phyloP scores from a whole-genome alignment of 2,888 invertebrate species.

The Abrostola triplasia region DNA sequence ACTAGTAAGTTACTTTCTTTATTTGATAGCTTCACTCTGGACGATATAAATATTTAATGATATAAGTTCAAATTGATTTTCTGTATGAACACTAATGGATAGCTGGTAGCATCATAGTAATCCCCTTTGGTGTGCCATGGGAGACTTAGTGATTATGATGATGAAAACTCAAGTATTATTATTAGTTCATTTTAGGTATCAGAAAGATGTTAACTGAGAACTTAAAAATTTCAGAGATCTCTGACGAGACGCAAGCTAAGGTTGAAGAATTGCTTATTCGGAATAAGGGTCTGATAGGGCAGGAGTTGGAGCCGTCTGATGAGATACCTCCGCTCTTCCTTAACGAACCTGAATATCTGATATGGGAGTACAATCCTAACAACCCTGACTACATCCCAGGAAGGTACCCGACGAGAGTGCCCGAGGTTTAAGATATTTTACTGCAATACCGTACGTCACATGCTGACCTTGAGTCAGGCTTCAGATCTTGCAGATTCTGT shows the following conservation, averaged over 20 bases:
- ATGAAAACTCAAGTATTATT: too few relatives aligned
- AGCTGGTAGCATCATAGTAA: too few relatives aligned
- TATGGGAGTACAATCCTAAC: conserved; percentile 86
- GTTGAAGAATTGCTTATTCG: conserved; percentile 83
- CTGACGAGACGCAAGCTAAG: conserved; percentile 76
- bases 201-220: too few relatives aligned
- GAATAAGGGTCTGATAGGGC: conserved; percentile 76
- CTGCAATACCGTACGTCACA: background rate
- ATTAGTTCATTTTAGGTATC: too few relatives aligned
- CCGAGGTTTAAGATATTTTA: conserved; percentile 72
- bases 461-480: too few relatives aligned
- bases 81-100: too few relatives aligned
- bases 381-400: conserved; percentile 82
- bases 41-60: too few relatives aligned
- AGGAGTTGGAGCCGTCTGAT: conserved; percentile 78
- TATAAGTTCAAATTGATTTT: too few relatives aligned
- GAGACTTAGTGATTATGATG: too few relatives aligned
- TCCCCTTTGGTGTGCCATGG: too few relatives aligned
- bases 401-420: conserved; percentile 76
- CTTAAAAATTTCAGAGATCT: conserved; percentile 72
- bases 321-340: conserved; percentile 84
- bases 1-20: conserved; percentile 69
- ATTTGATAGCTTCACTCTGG: too few relatives aligned
- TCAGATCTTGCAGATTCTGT: too few relatives aligned
- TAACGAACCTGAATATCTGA: conserved; percentile 83